A percentile compares a stretch with the other conserved stretches of the same genome.
These are phyloP conservation scores for Nymphalis io DNA, from an alignment of 1,140 invertebrate species.

Conservation along the genomic window DNA sequence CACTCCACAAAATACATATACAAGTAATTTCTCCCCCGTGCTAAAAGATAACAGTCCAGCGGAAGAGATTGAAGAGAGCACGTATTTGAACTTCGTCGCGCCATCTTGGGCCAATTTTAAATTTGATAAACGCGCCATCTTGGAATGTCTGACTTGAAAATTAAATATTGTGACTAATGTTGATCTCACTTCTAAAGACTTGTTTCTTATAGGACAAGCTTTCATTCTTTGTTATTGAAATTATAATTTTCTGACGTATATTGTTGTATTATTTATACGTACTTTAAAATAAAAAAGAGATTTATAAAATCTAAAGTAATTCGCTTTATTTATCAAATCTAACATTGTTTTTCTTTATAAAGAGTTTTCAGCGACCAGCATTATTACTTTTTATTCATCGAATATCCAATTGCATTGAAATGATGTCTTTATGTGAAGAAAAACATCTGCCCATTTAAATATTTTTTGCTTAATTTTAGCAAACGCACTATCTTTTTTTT, in stretches of 20 bases:
- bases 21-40: conserved; percentile 53
- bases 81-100: conserved; percentile 72
- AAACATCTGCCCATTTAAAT: too few species aligned
- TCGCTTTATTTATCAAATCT: too few species aligned
- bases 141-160: conserved; percentile 78
- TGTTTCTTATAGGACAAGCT: conserved; percentile 26
- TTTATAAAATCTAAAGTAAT: too few species aligned
- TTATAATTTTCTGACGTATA: conserved; percentile 30
- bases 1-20: conserved; percentile 65
- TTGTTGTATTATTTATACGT: conserved; percentile 25
- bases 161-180: neutral
- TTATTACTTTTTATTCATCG: too few species aligned
- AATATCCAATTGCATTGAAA: too few species aligned
- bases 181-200: conserved; percentile 27
- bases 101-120: conserved; percentile 83
- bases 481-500: too few species aligned
- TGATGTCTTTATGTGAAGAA: too few species aligned
- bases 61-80: conserved; percentile 41
- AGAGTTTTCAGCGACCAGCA: too few species aligned
- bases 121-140: conserved; percentile 81
- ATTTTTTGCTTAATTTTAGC: too few species aligned
- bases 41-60: conserved; percentile 51
- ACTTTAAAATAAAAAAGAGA: too few species aligned
- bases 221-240: conserved; percentile 35
- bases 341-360: too few species aligned